A percentile compares a stretch with the other conserved stretches of the same genome.
phyloP scores from a whole-genome alignment of 2,113 vertebrate species.

The Paracyprichromis sp. region DNA sequence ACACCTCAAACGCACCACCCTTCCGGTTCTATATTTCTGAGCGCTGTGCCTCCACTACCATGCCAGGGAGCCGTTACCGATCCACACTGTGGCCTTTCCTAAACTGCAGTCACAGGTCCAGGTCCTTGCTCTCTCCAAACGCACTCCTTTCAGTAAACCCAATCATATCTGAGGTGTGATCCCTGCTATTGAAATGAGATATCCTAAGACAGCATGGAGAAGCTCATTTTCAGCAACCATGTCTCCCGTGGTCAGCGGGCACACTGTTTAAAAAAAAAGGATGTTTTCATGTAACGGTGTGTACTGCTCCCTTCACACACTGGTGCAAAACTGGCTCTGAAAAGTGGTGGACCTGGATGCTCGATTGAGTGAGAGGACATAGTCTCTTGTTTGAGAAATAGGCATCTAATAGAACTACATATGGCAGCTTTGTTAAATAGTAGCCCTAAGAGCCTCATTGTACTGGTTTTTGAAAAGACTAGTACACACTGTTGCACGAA shows the following conservation, averaged over 20 bases:
- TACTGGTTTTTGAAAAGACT: background rate
- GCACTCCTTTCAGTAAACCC: background rate
- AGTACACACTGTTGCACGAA: background rate
- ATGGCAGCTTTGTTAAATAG: background rate
- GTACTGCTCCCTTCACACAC: background rate
- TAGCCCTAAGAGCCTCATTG: background rate
- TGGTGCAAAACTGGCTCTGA: background rate
- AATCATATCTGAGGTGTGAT: background rate
- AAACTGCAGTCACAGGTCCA: background rate
- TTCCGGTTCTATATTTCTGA: background rate
- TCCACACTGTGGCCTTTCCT: background rate
- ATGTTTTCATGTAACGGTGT: background rate
- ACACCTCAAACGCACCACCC: background rate
- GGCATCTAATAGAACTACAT: background rate
- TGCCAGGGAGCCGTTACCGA: background rate
- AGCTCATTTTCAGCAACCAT: background rate
- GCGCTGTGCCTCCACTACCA: background rate
- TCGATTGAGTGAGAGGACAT: background rate
- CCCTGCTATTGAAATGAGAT: background rate
- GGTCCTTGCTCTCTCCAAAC: background rate
- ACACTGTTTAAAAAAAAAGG: background rate
- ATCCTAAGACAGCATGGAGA: background rate
- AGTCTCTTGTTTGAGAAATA: background rate
- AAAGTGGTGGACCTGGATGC: background rate
- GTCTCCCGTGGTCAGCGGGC: background rate